Base-by-base conservation (phyloP, 2,888 invertebrate species). In the Idaea aversata region DNA sequence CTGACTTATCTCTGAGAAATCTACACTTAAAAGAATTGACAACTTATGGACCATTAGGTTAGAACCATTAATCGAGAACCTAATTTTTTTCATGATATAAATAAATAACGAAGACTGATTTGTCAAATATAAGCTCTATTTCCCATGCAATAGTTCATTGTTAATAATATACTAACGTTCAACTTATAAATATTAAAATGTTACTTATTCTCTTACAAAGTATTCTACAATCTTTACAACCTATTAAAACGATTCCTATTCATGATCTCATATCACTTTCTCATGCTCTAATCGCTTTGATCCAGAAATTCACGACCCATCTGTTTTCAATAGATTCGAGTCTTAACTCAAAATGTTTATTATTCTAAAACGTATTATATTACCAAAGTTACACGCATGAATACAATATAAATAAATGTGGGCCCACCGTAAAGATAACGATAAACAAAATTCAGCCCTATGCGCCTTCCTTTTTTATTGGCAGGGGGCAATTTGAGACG, bases 361-460 rank as follows among this genome's bases (percentile, higher is more conserved):
- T 87, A 86, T 86, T 80, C 80, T 71, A 78, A 81, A 82, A 85
- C 83, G 85, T 88, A 90, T 89, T 88, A 88, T 88, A 88, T 90
- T 89, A 90, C 88, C 81, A 80, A 82, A 81, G 80, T 80, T 87
- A 88, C 88, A 88, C 85, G 88, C 87, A 87, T 88, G 87, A 86
- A 85, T 84, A 86, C 86, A 83, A 84, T 85, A 89, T 88, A 90
- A 90, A 91, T 91, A 92, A 90, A 82, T 85, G 83, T 85, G 79
- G 47, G 85, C 81, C 88, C 86, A 85, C 89, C 88, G 91, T 91
- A 90, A 91, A 91, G 89, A 91, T 90, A 86, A 85, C 85, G 90
- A 92, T 91, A 91, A 91, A 92, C 90, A 91, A 90, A 91, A 91
- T 90, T 91, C 88, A 86, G 84, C 85, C 86, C 87, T 86, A 84